A percentile compares a stretch with the other conserved stretches of the same genome.
Evolutionary conservation across 1,140 invertebrate species (phyloP).

Genomic region (Meloidogyne exigua): DNA sequence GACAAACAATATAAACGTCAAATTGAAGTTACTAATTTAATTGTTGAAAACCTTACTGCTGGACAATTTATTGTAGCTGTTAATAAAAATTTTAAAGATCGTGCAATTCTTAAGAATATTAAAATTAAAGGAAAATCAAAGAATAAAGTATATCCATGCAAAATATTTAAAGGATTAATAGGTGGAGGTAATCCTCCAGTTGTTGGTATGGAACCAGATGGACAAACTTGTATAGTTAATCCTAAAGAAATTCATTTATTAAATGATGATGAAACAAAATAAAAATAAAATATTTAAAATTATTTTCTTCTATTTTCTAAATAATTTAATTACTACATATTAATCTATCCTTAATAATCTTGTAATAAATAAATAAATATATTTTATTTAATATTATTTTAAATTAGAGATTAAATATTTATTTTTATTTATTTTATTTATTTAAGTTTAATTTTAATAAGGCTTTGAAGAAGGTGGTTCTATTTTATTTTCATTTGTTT

Average conservation of each 20-base stretch:
- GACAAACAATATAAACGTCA: not conserved
- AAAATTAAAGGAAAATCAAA: not conserved
- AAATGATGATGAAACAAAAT: not conserved
- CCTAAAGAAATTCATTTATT: not conserved
- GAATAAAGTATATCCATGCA: not conserved
- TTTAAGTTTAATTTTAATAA: not conserved
- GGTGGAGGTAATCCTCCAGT: not conserved
- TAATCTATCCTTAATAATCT: too few species aligned
- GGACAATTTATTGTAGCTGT: not conserved
- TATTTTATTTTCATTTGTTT: not conserved
- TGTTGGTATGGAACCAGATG: not conserved
- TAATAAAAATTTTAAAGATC: not conserved
- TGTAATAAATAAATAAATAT: too few species aligned
- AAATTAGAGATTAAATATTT: too few species aligned
- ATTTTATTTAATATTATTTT: too few species aligned
- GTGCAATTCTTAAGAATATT: not conserved
- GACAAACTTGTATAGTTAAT: not conserved
- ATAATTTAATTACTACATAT: too few species aligned
- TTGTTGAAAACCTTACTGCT: not conserved
- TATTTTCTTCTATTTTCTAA: too few species aligned
- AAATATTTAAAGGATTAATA: constrained; percentile 9
- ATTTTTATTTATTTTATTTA: not conserved
- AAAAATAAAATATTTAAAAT: not conserved
- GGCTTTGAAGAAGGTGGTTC: not conserved
- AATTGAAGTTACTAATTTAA: not conserved